These are phyloP conservation scores for Priocnemis perturbator DNA, from an alignment of 2,888 invertebrate species.

Conservation along the genomic window DNA sequence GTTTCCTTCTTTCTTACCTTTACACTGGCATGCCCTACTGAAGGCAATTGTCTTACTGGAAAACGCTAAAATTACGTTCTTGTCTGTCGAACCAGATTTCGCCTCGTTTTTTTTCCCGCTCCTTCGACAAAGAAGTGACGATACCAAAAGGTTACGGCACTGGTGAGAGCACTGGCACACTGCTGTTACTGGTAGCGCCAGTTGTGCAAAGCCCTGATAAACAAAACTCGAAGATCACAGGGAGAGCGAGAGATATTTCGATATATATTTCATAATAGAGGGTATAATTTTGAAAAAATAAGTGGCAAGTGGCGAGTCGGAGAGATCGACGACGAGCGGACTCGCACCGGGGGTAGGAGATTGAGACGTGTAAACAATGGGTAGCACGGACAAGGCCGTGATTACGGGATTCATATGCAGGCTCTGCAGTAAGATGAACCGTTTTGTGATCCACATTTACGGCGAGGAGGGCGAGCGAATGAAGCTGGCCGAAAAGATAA, in stretches of 20 bases:
- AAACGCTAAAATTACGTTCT: too few relatives aligned
- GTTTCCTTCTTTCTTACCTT: too few relatives aligned
- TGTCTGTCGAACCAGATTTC: too few relatives aligned
- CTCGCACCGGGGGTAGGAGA: conserved; percentile 22
- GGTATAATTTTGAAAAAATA: background rate
- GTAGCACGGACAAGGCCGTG: conserved; percentile 87
- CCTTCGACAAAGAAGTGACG: background rate
- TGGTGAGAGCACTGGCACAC: conserved; percentile 25
- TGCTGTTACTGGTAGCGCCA: conserved; percentile 53
- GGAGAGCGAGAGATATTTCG: background rate
- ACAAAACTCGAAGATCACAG: conserved; percentile 51
- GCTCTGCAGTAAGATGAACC: conserved; percentile 90
- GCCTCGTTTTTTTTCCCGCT: too few relatives aligned
- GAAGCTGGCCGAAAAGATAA: conserved; percentile 87
- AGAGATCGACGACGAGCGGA: conserved; percentile 27
- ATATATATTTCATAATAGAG: conserved; percentile 6
- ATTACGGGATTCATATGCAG: conserved; percentile 91
- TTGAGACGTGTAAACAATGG: conserved; percentile 78
- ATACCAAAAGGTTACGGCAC: conserved; percentile 15
- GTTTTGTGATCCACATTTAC: conserved; percentile 89
- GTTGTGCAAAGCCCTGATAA: conserved; percentile 53
- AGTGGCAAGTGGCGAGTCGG: conserved; percentile 22
- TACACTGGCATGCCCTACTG: too few relatives aligned
- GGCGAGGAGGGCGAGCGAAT: conserved; percentile 87
- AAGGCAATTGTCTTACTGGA: too few relatives aligned